These are phyloP conservation scores for Acleris cristana DNA, from an alignment of 2,888 invertebrate genomes.

Conservation along the genomic window DNA sequence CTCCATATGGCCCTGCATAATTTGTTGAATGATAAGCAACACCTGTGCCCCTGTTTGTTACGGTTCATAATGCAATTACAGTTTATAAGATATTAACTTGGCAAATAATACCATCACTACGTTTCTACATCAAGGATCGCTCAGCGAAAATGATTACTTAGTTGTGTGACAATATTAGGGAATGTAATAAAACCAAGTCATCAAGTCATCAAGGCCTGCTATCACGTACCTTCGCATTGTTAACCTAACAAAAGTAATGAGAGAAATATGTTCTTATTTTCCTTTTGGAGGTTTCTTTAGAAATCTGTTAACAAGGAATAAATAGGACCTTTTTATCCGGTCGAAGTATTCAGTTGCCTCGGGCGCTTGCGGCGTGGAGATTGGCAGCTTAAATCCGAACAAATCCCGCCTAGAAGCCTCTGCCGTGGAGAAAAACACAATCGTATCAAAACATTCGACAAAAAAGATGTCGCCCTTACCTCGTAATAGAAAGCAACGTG, in stretches of 20 bases:
- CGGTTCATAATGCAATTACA: slow-evolving; percentile 47
- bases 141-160: no score
- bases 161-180: neutral
- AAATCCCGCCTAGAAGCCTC: slow-evolving; percentile 67
- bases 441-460: slow-evolving; percentile 62
- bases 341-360: slow-evolving; percentile 67
- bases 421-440: slow-evolving; percentile 58
- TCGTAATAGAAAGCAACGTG: slow-evolving; percentile 37
- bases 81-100: slow-evolving; percentile 26
- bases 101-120: slow-evolving; percentile 2
- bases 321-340: slow-evolving; percentile 67
- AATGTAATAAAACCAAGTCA: slow-evolving; percentile 12
- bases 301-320: slow-evolving; percentile 72
- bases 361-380: slow-evolving; percentile 65
- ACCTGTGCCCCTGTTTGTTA: slow-evolving; percentile 69
- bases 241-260: slow-evolving; percentile 48
- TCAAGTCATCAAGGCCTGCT: slow-evolving; percentile 40
- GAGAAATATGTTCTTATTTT: slow-evolving; percentile 48
- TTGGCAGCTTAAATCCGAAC: slow-evolving; percentile 75
- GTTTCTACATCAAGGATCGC: neutral
- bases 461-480: slow-evolving; percentile 46
- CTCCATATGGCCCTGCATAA: slow-evolving; percentile 79
- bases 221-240: slow-evolving; percentile 47
- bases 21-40: slow-evolving; percentile 68
- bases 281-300: slow-evolving; percentile 52